phyloP scores from a whole-genome alignment of 2,888 invertebrate species.

The Gymnosoma rotundatum region DNA sequence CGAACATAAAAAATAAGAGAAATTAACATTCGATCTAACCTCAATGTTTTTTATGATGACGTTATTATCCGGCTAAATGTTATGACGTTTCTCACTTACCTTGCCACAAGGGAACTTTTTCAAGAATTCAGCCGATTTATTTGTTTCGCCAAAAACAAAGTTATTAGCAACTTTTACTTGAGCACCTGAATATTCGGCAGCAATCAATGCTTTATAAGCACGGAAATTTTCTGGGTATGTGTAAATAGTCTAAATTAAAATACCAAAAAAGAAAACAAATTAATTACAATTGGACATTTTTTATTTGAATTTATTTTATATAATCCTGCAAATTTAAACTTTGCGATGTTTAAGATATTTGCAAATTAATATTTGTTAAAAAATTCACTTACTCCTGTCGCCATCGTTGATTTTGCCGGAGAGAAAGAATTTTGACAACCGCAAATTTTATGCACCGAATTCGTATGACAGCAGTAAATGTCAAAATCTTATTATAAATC shows the following conservation, averaged over 20 bases:
- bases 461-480: slow-evolving; percentile 9
- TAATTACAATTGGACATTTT: not conserved
- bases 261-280: slow-evolving; percentile 50
- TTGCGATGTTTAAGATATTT: slow-evolving; percentile 76
- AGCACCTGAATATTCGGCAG: slow-evolving; percentile 97
- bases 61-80: not conserved
- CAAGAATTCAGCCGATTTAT: slow-evolving; percentile 92
- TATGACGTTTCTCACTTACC: slow-evolving; percentile 84
- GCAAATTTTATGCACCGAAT: slow-evolving; percentile 54
- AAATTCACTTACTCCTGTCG: slow-evolving; percentile 87
- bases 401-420: slow-evolving; percentile 86
- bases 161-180: slow-evolving; percentile 91
- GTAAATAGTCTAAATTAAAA: slow-evolving; percentile 89
- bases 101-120: slow-evolving; percentile 98
- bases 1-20: slow-evolving; percentile 67
- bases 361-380: slow-evolving; percentile 73
- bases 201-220: slow-evolving; percentile 98
- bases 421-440: slow-evolving; percentile 78
- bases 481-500: slow-evolving; percentile 52
- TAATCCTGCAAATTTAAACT: slow-evolving; percentile 60
- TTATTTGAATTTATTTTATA: not conserved
- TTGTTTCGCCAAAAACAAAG: slow-evolving; percentile 97
- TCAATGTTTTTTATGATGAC: slow-evolving; percentile 43
- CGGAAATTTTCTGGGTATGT: slow-evolving; percentile 99
- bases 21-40: slow-evolving; percentile 52